Conservation (phyloP, 2,113 vertebrate genomes). For the Todiramphus saurophagus region DNA sequence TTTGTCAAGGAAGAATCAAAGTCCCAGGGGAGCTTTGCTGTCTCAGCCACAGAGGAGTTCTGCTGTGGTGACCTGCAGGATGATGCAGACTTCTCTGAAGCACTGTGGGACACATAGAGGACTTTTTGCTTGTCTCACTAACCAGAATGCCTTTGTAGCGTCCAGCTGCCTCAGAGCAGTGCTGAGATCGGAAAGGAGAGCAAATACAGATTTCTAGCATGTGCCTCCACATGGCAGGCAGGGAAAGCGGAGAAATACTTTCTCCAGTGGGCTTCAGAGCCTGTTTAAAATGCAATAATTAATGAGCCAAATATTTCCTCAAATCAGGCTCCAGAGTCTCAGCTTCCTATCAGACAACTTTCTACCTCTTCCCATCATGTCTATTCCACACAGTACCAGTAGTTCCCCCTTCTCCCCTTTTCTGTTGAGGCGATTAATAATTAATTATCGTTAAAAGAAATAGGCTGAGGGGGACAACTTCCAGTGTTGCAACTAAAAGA, state of each 20-base stretch:
- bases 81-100: background rate
- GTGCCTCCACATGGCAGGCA: background rate
- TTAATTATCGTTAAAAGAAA: slow-evolving; percentile 43
- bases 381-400: background rate
- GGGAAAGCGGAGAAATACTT: background rate
- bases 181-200: background rate
- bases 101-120: background rate
- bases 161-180: background rate
- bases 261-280: background rate
- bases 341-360: background rate
- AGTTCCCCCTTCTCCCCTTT: slow-evolving; percentile 22
- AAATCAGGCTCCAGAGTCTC: slow-evolving; percentile 26
- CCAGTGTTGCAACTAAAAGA: slow-evolving; percentile 19
- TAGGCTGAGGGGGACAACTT: background rate
- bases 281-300: slow-evolving; percentile 30
- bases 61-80: background rate
- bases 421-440: slow-evolving; percentile 22
- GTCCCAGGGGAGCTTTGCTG: background rate
- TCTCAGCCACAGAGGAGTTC: background rate
- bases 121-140: background rate
- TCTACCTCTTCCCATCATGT: background rate
- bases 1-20: background rate
- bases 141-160: background rate
- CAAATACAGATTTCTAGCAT: background rate
- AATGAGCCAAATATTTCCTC: slow-evolving; percentile 12